phyloP scores from a whole-genome alignment of 1,140 invertebrate species.

The Temnothorax curvispinosus region DNA sequence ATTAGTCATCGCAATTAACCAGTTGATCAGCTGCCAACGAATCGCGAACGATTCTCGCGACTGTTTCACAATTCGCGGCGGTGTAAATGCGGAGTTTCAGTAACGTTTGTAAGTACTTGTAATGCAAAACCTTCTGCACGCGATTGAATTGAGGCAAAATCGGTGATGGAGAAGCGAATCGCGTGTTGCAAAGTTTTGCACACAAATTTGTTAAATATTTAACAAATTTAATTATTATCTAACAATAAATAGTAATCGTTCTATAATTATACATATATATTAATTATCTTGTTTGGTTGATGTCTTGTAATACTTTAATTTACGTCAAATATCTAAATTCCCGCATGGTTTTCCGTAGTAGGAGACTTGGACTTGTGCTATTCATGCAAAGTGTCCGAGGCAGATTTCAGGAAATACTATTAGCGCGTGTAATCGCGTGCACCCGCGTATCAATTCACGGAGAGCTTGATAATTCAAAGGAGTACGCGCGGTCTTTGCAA shows the following conservation, averaged over 20 bases:
- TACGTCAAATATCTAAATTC: background rate
- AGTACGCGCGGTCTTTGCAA: conserved; percentile 65
- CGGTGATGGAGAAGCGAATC: background rate
- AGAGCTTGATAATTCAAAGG: conserved; percentile 50
- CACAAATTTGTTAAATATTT: background rate
- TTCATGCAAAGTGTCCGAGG: background rate
- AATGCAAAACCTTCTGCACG: background rate
- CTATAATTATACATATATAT: background rate
- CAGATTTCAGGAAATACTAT: conserved; percentile 20
- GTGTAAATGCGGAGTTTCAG: background rate
- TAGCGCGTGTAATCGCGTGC: background rate
- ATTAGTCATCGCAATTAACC: conserved; percentile 39
- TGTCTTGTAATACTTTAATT: background rate
- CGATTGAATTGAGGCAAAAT: background rate
- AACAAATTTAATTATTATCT: background rate
- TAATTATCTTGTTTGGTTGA: background rate
- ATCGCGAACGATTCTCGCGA: conserved; percentile 18
- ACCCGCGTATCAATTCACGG: conserved; percentile 53
- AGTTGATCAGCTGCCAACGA: conserved; percentile 42
- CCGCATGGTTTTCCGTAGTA: background rate
- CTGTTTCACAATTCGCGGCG: background rate
- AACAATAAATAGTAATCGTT: background rate
- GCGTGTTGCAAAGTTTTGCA: background rate
- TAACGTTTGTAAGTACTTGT: background rate
- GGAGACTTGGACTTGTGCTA: background rate